Percentiles rank a stretch among this genome's conserved stretches.
These are phyloP conservation scores for Penaeus vannamei DNA, from an alignment of 1,140 invertebrate genomes.

Conservation along the genomic window DNA sequence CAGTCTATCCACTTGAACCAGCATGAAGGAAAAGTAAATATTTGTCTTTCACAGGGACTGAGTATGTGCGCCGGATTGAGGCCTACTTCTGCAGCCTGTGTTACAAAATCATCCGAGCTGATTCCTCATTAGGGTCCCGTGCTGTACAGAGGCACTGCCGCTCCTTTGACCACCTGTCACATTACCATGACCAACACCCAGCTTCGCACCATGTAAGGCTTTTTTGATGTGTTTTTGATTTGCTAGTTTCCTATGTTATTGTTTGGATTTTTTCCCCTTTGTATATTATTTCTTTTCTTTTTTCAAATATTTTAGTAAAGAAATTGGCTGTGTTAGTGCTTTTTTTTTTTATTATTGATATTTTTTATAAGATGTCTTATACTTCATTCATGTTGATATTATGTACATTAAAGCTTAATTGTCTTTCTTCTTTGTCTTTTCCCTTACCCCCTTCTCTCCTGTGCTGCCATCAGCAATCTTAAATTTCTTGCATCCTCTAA, in stretches of 20 bases:
- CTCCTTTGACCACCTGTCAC: conserved; percentile 44
- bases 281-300: too few species aligned
- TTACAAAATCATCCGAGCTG: conserved; percentile 42
- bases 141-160: conserved; percentile 57
- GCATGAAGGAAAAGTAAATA: not conserved
- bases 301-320: too few species aligned
- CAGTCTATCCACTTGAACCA: not conserved
- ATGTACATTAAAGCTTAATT: too few species aligned
- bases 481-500: not conserved
- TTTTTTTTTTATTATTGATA: too few species aligned
- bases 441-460: not conserved
- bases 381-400: too few species aligned
- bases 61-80: conserved; percentile 56
- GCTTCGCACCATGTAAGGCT: conserved; percentile 8
- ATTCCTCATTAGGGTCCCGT: conserved; percentile 52
- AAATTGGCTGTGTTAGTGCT: too few species aligned
- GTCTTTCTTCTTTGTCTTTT: too few species aligned
- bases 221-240: not conserved
- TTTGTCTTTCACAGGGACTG: conserved; percentile 37
- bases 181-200: conserved; percentile 54
- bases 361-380: too few species aligned
- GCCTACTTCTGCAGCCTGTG: conserved; percentile 57
- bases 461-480: too few species aligned
- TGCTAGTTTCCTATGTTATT: too few species aligned
- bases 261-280: too few species aligned